phyloP scores from a whole-genome alignment of 30 jellyfish, hydroid and myxozoan genomes.

The Hydractinia echinata region DNA sequence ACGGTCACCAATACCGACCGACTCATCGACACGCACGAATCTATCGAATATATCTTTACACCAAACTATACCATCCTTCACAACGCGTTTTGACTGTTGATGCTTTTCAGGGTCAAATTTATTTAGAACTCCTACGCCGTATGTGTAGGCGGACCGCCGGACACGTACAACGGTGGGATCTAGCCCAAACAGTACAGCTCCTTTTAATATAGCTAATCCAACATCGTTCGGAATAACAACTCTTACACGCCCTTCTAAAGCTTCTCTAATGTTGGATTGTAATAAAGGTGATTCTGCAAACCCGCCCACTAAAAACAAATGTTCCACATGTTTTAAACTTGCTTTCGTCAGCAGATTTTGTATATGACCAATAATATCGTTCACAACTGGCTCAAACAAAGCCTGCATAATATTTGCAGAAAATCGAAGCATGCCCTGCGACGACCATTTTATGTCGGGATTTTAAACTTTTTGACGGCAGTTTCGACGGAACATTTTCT shows the following conservation, averaged over 20 bases:
- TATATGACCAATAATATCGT: constrained; percentile 57
- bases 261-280: constrained; percentile 71
- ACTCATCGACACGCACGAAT: constrained; percentile 84
- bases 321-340: constrained; percentile 47
- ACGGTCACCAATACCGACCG: constrained; percentile 92
- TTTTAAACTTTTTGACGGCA: constrained; percentile 81
- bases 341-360: constrained; percentile 63
- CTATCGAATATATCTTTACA: constrained; percentile 89
- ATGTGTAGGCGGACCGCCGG: constrained; percentile 85
- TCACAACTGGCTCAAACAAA: constrained; percentile 69
- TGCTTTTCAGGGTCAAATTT: constrained; percentile 77
- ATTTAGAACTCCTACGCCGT: constrained; percentile 95
- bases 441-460: constrained; percentile 92
- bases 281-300: constrained; percentile 93
- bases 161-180: constrained; percentile 96
- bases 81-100: constrained; percentile 80
- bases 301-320: constrained; percentile 94
- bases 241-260: constrained; percentile 69
- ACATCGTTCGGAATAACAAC: constrained; percentile 94
- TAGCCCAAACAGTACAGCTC: constrained; percentile 95
- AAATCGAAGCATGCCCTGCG: constrained; percentile 90
- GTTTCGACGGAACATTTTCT: constrained; percentile 63
- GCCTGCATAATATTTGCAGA: constrained; percentile 69
- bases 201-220: constrained; percentile 86
- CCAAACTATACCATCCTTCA: constrained; percentile 86